Percentiles rank a stretch among this genome's conserved stretches.
Evolutionary conservation across 2,113 vertebrate genomes (phyloP).

Genomic region (Bubalus kerabau): DNA sequence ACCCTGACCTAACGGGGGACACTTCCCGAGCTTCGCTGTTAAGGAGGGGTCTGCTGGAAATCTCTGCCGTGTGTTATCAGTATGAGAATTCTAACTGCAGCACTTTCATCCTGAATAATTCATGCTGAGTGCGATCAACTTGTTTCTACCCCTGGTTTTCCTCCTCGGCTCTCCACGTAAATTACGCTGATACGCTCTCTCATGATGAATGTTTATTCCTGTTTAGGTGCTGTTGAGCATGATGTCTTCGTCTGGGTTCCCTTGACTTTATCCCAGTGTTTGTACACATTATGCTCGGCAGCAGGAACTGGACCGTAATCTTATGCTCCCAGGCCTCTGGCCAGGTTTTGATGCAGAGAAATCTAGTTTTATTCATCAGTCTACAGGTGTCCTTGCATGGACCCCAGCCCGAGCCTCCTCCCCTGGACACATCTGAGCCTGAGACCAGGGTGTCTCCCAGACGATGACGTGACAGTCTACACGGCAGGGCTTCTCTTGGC

Average conservation of each 20-base stretch:
- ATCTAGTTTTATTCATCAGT: neutral
- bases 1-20: neutral
- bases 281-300: neutral
- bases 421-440: neutral
- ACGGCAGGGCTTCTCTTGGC: neutral
- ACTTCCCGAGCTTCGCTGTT: neutral
- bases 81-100: neutral
- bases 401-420: neutral
- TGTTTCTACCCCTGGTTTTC: neutral
- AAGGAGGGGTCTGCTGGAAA: neutral
- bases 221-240: neutral
- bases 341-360: neutral
- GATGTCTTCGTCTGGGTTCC: neutral
- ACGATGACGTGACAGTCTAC: neutral
- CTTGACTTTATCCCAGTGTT: neutral
- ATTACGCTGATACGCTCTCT: rapidly evolving
- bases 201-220: neutral
- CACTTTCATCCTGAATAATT: neutral
- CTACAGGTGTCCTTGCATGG: neutral
- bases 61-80: neutral
- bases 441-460: neutral
- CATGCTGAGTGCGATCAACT: rapidly evolving
- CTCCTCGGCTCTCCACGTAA: neutral
- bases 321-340: neutral
- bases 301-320: neutral